Evolutionary conservation across 2,888 invertebrate genomes (phyloP).

Genomic region (Tetranychus piercei): DNA sequence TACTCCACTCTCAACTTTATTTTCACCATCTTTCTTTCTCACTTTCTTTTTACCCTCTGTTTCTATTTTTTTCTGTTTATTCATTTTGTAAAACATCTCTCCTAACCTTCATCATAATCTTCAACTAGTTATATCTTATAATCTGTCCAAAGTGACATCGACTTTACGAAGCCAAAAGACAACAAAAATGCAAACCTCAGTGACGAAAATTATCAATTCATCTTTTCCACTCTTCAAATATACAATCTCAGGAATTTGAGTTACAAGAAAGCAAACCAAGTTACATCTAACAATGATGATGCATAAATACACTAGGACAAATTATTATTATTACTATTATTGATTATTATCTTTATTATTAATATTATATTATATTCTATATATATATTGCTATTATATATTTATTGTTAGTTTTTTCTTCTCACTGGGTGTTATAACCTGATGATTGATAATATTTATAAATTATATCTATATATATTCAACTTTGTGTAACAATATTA

Average conservation of each 20-base stretch:
- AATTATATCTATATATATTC: too few relatives aligned
- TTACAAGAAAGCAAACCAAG: too few relatives aligned
- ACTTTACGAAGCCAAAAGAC: background rate
- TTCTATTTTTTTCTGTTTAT: too few relatives aligned
- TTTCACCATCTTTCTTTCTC: background rate
- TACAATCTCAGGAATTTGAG: too few relatives aligned
- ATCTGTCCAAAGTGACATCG: background rate
- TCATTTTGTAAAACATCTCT: too few relatives aligned
- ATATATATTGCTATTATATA: background rate
- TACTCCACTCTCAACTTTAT: background rate
- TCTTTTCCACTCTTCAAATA: too few relatives aligned
- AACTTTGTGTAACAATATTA: too few relatives aligned
- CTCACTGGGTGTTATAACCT: background rate
- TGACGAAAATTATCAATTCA: background rate
- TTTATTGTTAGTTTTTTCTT: background rate
- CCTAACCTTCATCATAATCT: too few relatives aligned
- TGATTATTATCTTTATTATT: background rate
- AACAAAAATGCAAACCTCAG: background rate
- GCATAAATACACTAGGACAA: too few relatives aligned
- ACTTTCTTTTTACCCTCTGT: slow-evolving; percentile 1
- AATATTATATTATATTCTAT: background rate
- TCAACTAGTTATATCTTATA: too few relatives aligned
- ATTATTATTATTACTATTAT: background rate
- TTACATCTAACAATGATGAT: too few relatives aligned
- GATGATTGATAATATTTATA: too few relatives aligned